These are phyloP conservation scores for Mechanitis mazaeus DNA, from an alignment of 2,888 invertebrate species.

Conservation along the genomic window DNA sequence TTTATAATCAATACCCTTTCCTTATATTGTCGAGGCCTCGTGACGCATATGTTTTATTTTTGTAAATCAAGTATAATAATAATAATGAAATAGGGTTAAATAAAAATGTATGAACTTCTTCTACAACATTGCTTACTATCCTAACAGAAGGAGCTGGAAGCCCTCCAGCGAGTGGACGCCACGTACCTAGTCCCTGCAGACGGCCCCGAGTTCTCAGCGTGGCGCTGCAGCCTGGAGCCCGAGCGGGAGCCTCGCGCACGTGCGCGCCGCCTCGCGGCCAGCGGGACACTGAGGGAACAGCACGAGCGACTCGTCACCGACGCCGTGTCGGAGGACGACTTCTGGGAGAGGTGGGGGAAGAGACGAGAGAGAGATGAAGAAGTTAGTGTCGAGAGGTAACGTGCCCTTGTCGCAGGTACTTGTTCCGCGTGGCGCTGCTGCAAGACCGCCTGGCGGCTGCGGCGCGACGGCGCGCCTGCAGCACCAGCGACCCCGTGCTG, in stretches of 20 bases:
- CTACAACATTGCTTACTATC: background rate
- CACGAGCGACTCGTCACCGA: conserved; percentile 83
- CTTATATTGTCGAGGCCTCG: too few species aligned
- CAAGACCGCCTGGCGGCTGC: conserved; percentile 84
- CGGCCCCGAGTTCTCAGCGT: conserved; percentile 66
- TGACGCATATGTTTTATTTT: too few species aligned
- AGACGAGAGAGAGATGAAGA: background rate
- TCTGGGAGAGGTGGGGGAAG: conserved; percentile 82
- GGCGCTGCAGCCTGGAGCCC: conserved; percentile 55
- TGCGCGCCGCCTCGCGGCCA: conserved; percentile 44
- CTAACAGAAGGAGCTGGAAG: conserved; percentile 81
- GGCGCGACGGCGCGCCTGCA: conserved; percentile 71
- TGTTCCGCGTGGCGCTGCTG: conserved; percentile 87
- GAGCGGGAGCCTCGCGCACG: conserved; percentile 35
- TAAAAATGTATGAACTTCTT: too few species aligned
- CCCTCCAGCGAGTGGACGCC: conserved; percentile 82
- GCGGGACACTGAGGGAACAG: conserved; percentile 74
- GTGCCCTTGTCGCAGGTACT: conserved; percentile 68
- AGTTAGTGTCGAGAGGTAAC: too few species aligned
- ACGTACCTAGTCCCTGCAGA: conserved; percentile 84
- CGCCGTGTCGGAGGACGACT: conserved; percentile 82
- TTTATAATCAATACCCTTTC: too few species aligned
- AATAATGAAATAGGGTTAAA: too few species aligned
- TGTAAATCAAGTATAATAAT: too few species aligned
- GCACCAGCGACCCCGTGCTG: conserved; percentile 56